Base-by-base conservation (phyloP, 2,113 vertebrate species). In the Alectura lathami region DNA sequence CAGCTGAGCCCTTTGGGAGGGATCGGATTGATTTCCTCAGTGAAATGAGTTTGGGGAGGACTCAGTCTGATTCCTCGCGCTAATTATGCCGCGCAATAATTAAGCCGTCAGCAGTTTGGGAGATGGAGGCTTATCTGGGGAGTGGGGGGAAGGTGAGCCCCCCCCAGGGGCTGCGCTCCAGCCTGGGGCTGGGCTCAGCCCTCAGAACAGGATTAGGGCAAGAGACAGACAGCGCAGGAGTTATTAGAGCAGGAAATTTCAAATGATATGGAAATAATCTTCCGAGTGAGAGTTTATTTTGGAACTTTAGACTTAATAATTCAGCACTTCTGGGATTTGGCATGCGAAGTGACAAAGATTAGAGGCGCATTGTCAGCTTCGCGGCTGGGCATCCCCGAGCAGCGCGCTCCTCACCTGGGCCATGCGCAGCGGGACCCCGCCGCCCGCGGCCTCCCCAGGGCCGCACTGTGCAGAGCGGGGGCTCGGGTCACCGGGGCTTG, bases 161-260 rank as follows among this genome's bases (percentile, higher is more conserved):
- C 88, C 89, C 81, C 83, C 69, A 77, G 91, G 88, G 94, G 92
- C 82, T 83, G 78, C 2, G 11, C 88, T 53, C 76, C 20, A 0
- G 93, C 91, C 88, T 88, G 78, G 75, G 76, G 69, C 90, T 32
- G 80, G 87, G 85, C 94, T 93, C 89, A 79, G 89, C 95, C 87
- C 83, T 73, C 77, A n/a, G 89, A 94, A 62, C 91, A 86, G 94
- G 91, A 89, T 96, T 90, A 91, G 94, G 94, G 88, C 88, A 48
- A 80, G 95, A 96, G 91, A 95, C 85, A 86, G 89, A n/a, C 51
- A 73, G 30, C 4, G 10, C 93, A 87, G 94, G 94, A 97, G 95
- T 97, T 97, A 96, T 96, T 97, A 95, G 96, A 97, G 96, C 95
- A 96, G 95, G 95, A 96, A 97, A 96, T 97, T 95, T 96, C 97